phyloP scores from a whole-genome alignment of 2,888 invertebrate genomes.

The Blera fallax region DNA sequence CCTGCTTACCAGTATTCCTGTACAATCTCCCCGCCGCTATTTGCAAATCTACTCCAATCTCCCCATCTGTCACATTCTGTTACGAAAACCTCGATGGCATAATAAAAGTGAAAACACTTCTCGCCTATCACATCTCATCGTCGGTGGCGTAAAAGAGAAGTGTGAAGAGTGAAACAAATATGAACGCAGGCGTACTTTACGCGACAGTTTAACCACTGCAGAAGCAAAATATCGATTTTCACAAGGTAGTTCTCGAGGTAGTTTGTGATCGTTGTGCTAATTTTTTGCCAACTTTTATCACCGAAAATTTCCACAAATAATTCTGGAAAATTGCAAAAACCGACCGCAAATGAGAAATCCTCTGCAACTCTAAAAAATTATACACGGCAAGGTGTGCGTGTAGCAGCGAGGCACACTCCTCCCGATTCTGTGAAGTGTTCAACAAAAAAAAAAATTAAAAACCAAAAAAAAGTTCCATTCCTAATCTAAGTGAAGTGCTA shows the following conservation, averaged over 20 bases:
- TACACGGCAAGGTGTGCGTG: constrained; percentile 47
- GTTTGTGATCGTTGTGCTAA: constrained; percentile 72
- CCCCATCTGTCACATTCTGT: constrained; percentile 53
- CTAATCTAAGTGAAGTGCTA: constrained; percentile 58
- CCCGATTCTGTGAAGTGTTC: constrained; percentile 48
- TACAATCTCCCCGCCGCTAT: constrained; percentile 21
- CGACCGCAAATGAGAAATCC: constrained; percentile 48
- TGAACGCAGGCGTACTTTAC: constrained; percentile 66
- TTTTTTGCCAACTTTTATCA: constrained; percentile 58
- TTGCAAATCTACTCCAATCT: constrained; percentile 38
- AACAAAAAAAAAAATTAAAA: constrained; percentile 7
- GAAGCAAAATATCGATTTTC: constrained; percentile 73
- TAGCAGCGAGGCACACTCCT: constrained; percentile 56
- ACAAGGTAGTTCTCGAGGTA: constrained; percentile 72
- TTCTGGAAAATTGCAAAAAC: constrained; percentile 20
- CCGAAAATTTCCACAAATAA: constrained; percentile 42
- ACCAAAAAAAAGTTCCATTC: constrained; percentile 40
- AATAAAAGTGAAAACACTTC: constrained; percentile 47
- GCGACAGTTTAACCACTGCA: constrained; percentile 68
- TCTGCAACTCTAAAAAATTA: constrained; percentile 19
- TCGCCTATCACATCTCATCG: constrained; percentile 10
- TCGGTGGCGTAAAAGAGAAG: constrained; percentile 50
- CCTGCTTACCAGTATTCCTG: constrained; percentile 12
- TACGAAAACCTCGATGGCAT: constrained; percentile 43
- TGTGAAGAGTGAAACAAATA: constrained; percentile 24